Evolutionary conservation across 2,797 vertebrate species (phyloP).

Genomic region (Manis javanica): DNA sequence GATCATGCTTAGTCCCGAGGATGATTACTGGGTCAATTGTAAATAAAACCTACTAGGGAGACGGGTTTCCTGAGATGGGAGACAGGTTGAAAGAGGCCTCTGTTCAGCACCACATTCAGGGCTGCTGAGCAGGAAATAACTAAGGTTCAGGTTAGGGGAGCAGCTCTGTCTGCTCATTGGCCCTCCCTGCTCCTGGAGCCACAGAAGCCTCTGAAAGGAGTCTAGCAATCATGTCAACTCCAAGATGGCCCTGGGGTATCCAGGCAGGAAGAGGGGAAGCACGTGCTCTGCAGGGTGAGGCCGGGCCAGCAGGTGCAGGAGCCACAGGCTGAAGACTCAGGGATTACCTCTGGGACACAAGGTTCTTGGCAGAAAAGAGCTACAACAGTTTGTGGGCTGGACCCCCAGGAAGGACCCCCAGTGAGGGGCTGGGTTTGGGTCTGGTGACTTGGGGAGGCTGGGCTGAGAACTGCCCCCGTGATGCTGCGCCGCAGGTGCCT

Average conservation of each 20-base stretch:
- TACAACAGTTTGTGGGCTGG: not conserved
- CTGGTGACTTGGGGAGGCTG: too few species aligned
- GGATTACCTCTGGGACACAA: not conserved
- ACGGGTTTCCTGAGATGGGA: not conserved
- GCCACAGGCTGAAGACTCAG: too few species aligned
- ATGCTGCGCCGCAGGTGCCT: accelerated
- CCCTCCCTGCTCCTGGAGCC: not conserved
- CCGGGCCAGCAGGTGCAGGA: not conserved
- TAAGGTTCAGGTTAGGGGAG: not conserved
- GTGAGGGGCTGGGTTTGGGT: accelerated
- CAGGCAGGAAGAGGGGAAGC: not conserved
- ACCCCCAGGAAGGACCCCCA: not conserved
- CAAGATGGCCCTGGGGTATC: not conserved
- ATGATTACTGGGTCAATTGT: not conserved
- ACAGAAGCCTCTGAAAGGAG: not conserved
- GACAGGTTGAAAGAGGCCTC: not conserved
- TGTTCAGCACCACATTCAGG: accelerated
- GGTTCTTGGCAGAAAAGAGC: not conserved
- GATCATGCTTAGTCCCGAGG: not conserved
- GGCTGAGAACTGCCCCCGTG: not conserved
- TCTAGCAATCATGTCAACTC: not conserved
- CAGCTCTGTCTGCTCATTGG: accelerated
- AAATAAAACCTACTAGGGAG: accelerated
- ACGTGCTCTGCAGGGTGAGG: not conserved
- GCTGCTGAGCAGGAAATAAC: accelerated